Percentiles rank a stretch among this genome's conserved stretches.
phyloP scores from a whole-genome alignment of 2,888 invertebrate species.

The Chaitophorus viminalis region DNA sequence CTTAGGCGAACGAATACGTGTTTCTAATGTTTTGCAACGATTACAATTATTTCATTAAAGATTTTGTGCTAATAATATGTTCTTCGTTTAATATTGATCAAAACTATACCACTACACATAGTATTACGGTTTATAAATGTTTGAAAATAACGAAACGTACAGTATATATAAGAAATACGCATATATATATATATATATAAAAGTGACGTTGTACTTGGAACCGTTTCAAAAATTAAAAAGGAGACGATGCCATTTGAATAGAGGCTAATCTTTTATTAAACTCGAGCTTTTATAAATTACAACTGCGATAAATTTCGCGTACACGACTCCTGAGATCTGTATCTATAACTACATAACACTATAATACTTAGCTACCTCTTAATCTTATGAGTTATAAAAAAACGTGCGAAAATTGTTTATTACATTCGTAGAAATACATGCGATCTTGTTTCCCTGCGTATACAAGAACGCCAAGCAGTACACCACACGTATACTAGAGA shows the following conservation, averaged over 20 bases:
- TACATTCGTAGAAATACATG: neutral
- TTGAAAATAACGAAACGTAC: no score
- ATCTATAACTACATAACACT: no score
- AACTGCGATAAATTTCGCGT: neutral
- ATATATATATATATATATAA: no score
- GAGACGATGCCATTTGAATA: neutral
- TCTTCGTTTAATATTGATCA: no score
- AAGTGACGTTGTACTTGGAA: slow-evolving; percentile 14
- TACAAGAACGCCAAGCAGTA: neutral
- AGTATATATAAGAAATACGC: no score
- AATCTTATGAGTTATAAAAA: neutral
- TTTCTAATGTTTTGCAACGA: no score
- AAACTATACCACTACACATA: no score
- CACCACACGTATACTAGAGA: neutral
- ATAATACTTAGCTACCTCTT: neutral
- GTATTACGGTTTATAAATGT: no score
- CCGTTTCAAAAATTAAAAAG: slow-evolving; percentile 33
- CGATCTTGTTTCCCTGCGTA: neutral
- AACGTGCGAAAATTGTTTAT: neutral
- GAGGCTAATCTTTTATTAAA: slow-evolving; percentile 22
- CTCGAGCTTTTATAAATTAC: slow-evolving; percentile 5
- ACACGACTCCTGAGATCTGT: neutral
- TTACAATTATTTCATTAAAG: no score
- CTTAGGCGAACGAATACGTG: no score
- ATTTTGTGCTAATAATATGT: no score